These are phyloP conservation scores for Scaptomyza pallida DNA, from an alignment of 1,140 invertebrate species.

Conservation along the genomic window DNA sequence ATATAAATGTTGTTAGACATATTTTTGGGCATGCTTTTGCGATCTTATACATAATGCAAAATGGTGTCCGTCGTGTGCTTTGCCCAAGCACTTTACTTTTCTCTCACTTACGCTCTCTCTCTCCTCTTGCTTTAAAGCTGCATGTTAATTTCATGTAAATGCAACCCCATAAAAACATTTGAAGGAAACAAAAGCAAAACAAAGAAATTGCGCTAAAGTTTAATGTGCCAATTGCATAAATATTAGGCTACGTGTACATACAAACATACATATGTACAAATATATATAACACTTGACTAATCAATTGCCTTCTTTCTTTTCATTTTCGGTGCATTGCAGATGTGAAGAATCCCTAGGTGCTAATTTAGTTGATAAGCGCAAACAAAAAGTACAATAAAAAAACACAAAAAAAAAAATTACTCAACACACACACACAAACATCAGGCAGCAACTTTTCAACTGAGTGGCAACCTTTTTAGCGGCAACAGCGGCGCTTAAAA, in stretches of 20 bases:
- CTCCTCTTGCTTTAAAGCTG: not conserved
- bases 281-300: constrained; percentile 27
- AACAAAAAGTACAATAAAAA: constrained; percentile 77
- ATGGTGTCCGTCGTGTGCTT: constrained; percentile 20
- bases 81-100: not conserved
- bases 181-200: constrained; percentile 33
- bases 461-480: constrained; percentile 52
- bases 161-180: not conserved
- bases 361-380: constrained; percentile 83
- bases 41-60: constrained; percentile 41
- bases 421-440: constrained; percentile 10
- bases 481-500: constrained; percentile 45
- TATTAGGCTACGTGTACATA: constrained; percentile 29
- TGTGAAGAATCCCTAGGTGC: constrained; percentile 84
- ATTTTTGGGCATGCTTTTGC: constrained; percentile 21
- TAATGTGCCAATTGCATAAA: constrained; percentile 76
- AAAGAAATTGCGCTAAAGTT: constrained; percentile 57
- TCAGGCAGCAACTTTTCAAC: constrained; percentile 42
- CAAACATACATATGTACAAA: not conserved
- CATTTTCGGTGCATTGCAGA: constrained; percentile 66
- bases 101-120: not conserved
- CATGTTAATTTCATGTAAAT: constrained; percentile 37
- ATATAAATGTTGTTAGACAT: constrained; percentile 24
- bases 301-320: constrained; percentile 29
- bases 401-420: constrained; percentile 18